Evolutionary conservation across 2,888 invertebrate genomes (phyloP).

Genomic region (Protodeltote pygarga): DNA sequence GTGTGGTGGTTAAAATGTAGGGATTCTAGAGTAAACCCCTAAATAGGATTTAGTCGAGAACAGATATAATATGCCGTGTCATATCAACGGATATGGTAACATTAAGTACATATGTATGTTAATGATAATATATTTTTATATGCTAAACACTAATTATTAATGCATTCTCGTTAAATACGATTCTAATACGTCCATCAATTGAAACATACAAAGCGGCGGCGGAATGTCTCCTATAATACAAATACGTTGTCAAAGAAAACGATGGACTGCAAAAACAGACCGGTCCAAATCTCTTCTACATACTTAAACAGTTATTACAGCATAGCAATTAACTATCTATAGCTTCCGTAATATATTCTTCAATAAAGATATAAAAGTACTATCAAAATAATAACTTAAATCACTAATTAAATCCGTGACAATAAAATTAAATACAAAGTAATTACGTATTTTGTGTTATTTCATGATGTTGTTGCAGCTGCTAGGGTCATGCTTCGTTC

Average conservation of each 20-base stretch:
- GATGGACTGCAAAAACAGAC: slow-evolving; percentile 34
- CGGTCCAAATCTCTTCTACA: slow-evolving; percentile 2
- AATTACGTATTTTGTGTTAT: slow-evolving; percentile 42
- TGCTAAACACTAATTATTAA: slow-evolving; percentile 55
- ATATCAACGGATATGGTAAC: slow-evolving; percentile 47
- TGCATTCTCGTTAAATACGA: slow-evolving; percentile 34
- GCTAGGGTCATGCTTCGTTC: slow-evolving; percentile 6
- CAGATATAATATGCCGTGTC: slow-evolving; percentile 37
- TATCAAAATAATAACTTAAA: slow-evolving; percentile 41
- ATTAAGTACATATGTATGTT: slow-evolving; percentile 44
- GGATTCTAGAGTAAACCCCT: slow-evolving; percentile 32
- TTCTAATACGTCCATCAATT: slow-evolving; percentile 41
- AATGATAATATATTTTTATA: slow-evolving; percentile 57
- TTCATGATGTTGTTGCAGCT: slow-evolving; percentile 1
- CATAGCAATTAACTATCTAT: slow-evolving; percentile 32
- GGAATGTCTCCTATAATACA: slow-evolving; percentile 53
- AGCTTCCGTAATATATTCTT: slow-evolving; percentile 19
- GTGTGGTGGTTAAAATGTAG: slow-evolving; percentile 41
- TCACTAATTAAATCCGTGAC: slow-evolving; percentile 26
- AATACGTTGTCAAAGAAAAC: slow-evolving; percentile 41
- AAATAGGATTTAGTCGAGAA: slow-evolving; percentile 27
- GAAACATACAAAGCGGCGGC: slow-evolving; percentile 49
- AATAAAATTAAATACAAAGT: slow-evolving; percentile 28
- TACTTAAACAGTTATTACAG: slow-evolving; percentile 33
- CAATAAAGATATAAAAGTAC: slow-evolving; percentile 38